These are phyloP conservation scores for Latrodectus geometricus DNA, from an alignment of 1,140 invertebrate genomes.

Conservation along the genomic window DNA sequence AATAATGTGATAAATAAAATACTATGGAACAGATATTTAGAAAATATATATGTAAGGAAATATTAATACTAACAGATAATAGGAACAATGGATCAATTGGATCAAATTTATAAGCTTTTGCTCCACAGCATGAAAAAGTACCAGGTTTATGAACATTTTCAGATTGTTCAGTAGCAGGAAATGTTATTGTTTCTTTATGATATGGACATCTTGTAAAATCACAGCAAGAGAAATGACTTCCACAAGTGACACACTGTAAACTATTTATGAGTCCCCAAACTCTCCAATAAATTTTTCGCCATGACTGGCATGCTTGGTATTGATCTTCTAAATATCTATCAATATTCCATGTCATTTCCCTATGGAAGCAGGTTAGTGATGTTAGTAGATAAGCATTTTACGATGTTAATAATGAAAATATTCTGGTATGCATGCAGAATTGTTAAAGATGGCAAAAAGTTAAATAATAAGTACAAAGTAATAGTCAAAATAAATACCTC, in stretches of 20 bases:
- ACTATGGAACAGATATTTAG: too few relatives aligned
- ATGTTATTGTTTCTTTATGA: slow-evolving; percentile 48
- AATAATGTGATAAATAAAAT: too few relatives aligned
- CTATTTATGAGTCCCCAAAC: slow-evolving; percentile 55
- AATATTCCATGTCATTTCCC: slow-evolving; percentile 60
- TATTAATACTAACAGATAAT: slow-evolving; percentile 42
- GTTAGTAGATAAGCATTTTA: too few relatives aligned
- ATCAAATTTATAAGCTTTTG: slow-evolving; percentile 57
- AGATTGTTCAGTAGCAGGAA: slow-evolving; percentile 5
- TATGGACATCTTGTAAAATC: slow-evolving; percentile 55
- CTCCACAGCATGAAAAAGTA: slow-evolving; percentile 54
- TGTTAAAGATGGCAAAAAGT: too few relatives aligned
- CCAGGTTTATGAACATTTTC: slow-evolving; percentile 49
- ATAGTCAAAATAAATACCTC: slow-evolving; percentile 25
- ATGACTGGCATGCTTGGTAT: slow-evolving; percentile 47
- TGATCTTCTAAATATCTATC: slow-evolving; percentile 50
- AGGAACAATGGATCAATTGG: slow-evolving; percentile 57
- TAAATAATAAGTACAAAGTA: not conserved
- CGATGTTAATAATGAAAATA: too few relatives aligned
- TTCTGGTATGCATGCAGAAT: too few relatives aligned
- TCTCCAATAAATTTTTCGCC: slow-evolving; percentile 60
- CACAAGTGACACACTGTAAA: slow-evolving; percentile 51
- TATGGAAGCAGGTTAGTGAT: not conserved
- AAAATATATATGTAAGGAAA: not conserved
- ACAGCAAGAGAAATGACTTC: slow-evolving; percentile 52